Evolutionary conservation across 2,797 vertebrate genomes (phyloP), one percentile per base, ranked within the genome.

Genomic region (Urosaurus nigricauda): DNA sequence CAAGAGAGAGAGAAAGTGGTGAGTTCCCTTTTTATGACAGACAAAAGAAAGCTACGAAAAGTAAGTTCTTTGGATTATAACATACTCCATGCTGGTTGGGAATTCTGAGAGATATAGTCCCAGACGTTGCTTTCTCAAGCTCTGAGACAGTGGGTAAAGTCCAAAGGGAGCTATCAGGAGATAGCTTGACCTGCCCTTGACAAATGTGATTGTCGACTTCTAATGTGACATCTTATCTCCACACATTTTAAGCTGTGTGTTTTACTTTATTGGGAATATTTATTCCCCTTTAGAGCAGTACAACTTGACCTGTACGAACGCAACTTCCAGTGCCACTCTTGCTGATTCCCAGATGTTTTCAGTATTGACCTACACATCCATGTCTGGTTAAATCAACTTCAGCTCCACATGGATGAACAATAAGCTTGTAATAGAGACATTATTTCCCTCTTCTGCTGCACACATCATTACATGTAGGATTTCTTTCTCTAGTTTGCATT

Each of bases 381-480:
- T 83, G 81, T 51, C 40, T 70, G 8, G 1, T 51, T 70, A 70
- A 70, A 83, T 83, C 70, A 37, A 37, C 51, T 56, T 56, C 77
- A 63, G 29, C 17, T 77, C 12, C 58, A 35, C 43, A 70, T 70
- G 63, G 60, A 68, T 51, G 85, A n/a, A 40, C 63, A 68, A 17
- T 43, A 63, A 65, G 17, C 56, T 47, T 37, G 3, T 68, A 65
- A 78, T 51, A 32, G 63, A 40, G 58, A 35, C 26, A 81, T 92
- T 90, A 37, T 40, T 77, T 68, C 1, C 63, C 63, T 71, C 40
- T 14, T 63, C 63, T 84, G 24, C 89, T 6, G 7, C 51, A 19
- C 60, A 78, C 17, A 90, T 29, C 9, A 24, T 60, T 90, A 86
- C 63, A 71, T 40, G 56, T 85, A 90, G n/a, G 5, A 13, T 89